Evolutionary conservation across 2,888 invertebrate species (phyloP), one percentile per base, ranked within the genome.

Genomic region (Allacma fusca): DNA sequence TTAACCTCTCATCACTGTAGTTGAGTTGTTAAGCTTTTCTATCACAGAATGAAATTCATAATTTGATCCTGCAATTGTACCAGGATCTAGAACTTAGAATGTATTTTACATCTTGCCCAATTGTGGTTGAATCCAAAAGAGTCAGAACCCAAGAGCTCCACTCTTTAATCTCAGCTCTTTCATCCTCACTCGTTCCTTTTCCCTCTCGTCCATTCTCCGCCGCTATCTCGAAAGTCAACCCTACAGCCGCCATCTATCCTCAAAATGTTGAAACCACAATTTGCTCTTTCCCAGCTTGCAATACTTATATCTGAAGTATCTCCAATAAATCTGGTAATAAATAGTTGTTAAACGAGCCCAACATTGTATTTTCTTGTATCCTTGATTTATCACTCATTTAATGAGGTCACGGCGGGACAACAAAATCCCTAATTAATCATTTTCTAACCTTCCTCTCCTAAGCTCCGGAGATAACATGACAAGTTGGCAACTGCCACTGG

Each of bases 211-310:
- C 57, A 57, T 57, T 16, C 5, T 57, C 44, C 9, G 21, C 57
- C 57, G 21, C 5, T 57, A 19, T 57, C 13, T 57, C 57, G 7
- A 7, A 34, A 34, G 5, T 34, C 5, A 9, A 7, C 34, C 34
- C 50, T 50, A 50, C 50, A 50, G 50, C 50, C 2, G 50, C 50
- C 50, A 50, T 50, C 50, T 50, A 50, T 50, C 50, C 9, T 50
- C 2, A 16, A 16, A 50, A 50, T 50, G n/a, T 50, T 50, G n/a
- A 1, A 19, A 2, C 50, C 50, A 19, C 50, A n/a, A 19, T 50
- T 50, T 16, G 7, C 19, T 50, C n/a, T n/a, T 16, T 50, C n/a
- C 5, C 40, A 40, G 40, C 40, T 9, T 40, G 13, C 13, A 13
- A 40, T 13, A 40, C 5, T 40, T 40, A 34, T 50, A 50, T 50